These are phyloP conservation scores for Tachycineta bicolor DNA, from an alignment of 2,113 vertebrate genomes.

Conservation along the genomic window DNA sequence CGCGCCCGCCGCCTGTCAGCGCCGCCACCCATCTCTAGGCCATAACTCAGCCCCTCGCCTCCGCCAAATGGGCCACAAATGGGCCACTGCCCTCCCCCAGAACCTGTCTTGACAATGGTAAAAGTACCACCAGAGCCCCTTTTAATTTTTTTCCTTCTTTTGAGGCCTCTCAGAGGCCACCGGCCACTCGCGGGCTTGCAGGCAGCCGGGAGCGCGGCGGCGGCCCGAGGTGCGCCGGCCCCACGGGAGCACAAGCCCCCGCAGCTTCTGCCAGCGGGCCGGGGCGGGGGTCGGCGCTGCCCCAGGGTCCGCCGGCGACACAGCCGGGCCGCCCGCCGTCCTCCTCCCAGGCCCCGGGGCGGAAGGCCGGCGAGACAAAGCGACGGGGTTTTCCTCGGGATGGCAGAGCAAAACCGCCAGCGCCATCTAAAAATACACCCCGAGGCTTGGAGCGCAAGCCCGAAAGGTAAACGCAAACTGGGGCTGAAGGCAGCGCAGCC, in stretches of 20 bases:
- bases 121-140: neutral
- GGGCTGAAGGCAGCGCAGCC: neutral
- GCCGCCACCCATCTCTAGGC: neutral
- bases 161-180: neutral
- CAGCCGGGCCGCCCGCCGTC: neutral
- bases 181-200: neutral
- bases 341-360: neutral
- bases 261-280: too few relatives aligned
- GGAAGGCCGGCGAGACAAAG: slow-evolving; percentile 30
- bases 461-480: neutral
- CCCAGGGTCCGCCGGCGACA: neutral
- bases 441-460: neutral
- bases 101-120: neutral
- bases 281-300: neutral
- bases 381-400: neutral
- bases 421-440: neutral
- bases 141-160: neutral
- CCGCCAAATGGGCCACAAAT: neutral
- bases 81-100: neutral
- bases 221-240: neutral
- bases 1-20: neutral
- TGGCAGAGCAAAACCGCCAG: neutral
- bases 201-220: neutral
- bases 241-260: neutral
- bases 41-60: neutral